Conservation (phyloP, 1,140 invertebrate species). For the Formica selysi region DNA sequence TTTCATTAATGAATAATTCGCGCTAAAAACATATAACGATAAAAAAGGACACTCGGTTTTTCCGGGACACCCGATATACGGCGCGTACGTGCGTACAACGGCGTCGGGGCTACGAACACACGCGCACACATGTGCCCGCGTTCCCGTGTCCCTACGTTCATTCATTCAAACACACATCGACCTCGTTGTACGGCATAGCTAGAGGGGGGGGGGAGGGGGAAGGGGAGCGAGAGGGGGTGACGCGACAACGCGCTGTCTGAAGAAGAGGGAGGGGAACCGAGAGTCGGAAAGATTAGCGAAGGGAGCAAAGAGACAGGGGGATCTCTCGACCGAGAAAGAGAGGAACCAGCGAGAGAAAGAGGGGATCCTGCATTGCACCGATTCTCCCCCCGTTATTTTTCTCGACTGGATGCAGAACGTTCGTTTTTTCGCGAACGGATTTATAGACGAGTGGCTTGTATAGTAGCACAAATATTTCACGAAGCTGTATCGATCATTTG, state of each 20-base stretch:
- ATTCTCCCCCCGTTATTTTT: slow-evolving; percentile 19
- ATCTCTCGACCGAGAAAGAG: background rate
- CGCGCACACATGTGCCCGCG: slow-evolving; percentile 47
- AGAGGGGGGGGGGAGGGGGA: background rate
- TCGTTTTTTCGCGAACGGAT: slow-evolving; percentile 23
- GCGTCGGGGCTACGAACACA: slow-evolving; percentile 41
- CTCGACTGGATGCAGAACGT: slow-evolving; percentile 2
- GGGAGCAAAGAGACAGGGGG: slow-evolving; percentile 3
- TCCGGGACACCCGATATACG: slow-evolving; percentile 23
- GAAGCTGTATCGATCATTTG: slow-evolving; percentile 15
- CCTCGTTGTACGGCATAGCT: slow-evolving; percentile 55
- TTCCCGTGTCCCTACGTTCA: slow-evolving; percentile 61
- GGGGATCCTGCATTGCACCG: background rate
- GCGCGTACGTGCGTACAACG: slow-evolving; percentile 36
- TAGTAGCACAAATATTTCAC: background rate
- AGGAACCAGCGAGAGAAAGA: background rate
- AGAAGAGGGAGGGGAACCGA: background rate
- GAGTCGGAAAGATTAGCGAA: slow-evolving; percentile 19
- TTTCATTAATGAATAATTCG: background rate
- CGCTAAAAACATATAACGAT: no score
- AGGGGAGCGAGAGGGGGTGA: background rate
- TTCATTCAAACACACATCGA: slow-evolving; percentile 74
- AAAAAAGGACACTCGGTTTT: background rate
- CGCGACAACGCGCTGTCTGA: background rate
- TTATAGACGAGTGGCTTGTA: slow-evolving; percentile 2